Evolutionary conservation across 2,888 invertebrate species (phyloP).

Genomic region (Euzetes globulus): DNA sequence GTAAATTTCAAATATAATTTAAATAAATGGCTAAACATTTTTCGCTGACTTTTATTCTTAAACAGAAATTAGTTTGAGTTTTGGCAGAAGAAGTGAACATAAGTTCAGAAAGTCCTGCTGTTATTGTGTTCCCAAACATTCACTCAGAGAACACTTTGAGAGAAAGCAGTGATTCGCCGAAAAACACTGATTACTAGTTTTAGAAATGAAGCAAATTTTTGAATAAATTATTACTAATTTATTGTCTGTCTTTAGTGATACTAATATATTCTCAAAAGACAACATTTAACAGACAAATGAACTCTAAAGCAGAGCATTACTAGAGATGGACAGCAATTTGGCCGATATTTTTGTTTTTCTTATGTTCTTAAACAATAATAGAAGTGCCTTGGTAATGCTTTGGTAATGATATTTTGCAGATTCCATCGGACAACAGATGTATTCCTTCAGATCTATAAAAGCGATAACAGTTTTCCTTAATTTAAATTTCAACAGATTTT

Average conservation of each 20-base stretch:
- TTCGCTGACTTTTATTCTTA: neutral
- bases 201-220: neutral
- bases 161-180: neutral
- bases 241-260: neutral
- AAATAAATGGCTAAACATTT: conserved; percentile 2
- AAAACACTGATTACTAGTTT: neutral
- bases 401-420: no score
- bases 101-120: neutral
- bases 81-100: neutral
- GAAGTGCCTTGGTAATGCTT: no score
- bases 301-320: neutral
- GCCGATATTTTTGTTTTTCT: neutral
- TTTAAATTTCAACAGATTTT: no score
- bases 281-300: neutral
- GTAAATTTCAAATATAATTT: neutral
- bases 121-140: neutral
- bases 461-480: no score
- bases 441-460: neutral
- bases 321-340: neutral
- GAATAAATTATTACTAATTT: conserved; percentile 11
- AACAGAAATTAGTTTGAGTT: neutral
- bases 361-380: neutral
- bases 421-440: neutral
- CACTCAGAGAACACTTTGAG: neutral
- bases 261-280: neutral